A percentile compares a stretch with the other conserved stretches of the same genome.
Conservation (phyloP, 2,113 vertebrate genomes). For the Himantopus leucocephalus region DNA sequence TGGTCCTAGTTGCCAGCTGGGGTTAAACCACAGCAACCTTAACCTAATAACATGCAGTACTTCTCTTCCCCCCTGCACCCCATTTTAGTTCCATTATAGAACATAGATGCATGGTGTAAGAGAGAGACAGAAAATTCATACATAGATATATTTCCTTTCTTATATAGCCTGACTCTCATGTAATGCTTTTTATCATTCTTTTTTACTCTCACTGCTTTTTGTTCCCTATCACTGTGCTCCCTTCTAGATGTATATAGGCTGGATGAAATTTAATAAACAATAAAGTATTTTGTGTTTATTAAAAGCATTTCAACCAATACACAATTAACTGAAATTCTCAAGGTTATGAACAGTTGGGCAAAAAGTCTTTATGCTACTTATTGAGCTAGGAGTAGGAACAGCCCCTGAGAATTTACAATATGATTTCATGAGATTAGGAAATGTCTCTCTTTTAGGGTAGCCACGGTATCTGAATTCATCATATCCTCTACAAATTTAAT, state of each 20-base stretch:
- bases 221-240: neutral
- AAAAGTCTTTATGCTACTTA: neutral
- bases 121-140: neutral
- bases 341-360: neutral
- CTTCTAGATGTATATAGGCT: neutral
- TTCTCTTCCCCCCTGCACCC: neutral
- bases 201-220: neutral
- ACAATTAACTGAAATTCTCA: neutral
- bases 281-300: neutral
- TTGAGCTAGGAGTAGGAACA: neutral
- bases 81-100: neutral
- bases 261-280: neutral
- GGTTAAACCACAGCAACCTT: neutral
- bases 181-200: neutral
- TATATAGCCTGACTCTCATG: neutral
- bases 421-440: neutral
- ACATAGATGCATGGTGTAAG: neutral
- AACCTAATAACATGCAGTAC: neutral
- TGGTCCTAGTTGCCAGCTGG: neutral
- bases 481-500: neutral
- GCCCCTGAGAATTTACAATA: neutral
- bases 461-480: neutral
- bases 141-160: neutral
- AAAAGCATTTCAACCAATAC: neutral
- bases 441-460: neutral